A percentile compares a stretch with the other conserved stretches of the same genome.
Evolutionary conservation across 2,113 vertebrate genomes (phyloP).

Genomic region (Tupaia chinensis): DNA sequence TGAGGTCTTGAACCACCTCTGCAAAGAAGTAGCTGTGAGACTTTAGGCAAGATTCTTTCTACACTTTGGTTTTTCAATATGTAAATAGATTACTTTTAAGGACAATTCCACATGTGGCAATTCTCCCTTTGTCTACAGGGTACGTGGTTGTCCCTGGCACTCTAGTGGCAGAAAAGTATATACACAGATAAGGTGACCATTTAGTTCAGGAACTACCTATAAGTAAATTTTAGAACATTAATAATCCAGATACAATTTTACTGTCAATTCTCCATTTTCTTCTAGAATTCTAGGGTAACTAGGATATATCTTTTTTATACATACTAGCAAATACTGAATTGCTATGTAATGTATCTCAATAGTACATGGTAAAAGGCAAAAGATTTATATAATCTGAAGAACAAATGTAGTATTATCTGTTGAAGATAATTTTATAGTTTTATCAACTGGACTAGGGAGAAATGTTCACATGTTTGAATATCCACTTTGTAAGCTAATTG

Average conservation of each 20-base stretch:
- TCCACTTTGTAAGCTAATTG: too few species aligned
- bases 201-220: not conserved
- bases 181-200: not conserved
- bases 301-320: not conserved
- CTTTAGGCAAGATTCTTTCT: not conserved
- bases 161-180: not conserved
- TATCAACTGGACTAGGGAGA: too few species aligned
- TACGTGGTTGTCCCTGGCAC: not conserved
- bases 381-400: too few species aligned
- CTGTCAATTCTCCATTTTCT: not conserved
- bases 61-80: not conserved
- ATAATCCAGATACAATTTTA: not conserved
- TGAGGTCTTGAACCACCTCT: not conserved
- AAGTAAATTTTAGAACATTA: constrained; percentile 29
- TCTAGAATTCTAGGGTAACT: not conserved
- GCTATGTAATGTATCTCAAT: not conserved
- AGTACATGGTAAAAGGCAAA: not conserved
- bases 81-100: not conserved
- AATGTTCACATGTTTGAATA: too few species aligned
- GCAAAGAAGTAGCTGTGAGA: not conserved
- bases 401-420: too few species aligned
- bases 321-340: not conserved
- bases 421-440: too few species aligned
- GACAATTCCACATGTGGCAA: not conserved
- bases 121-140: not conserved